Base-by-base conservation (phyloP, 2,888 invertebrate genomes). In the Ramazzottius varieornatus region DNA sequence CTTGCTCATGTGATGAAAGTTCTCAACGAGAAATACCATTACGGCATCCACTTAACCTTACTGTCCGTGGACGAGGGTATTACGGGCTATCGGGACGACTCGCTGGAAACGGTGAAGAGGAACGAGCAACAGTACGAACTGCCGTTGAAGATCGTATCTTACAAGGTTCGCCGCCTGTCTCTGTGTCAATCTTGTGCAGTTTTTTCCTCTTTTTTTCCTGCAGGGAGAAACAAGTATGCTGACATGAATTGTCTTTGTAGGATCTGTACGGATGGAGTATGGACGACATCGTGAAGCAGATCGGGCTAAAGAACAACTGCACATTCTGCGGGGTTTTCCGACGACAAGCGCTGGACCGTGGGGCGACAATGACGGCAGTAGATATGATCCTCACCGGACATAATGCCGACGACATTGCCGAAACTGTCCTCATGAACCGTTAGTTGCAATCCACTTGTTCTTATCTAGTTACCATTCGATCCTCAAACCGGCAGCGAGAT, bases 181-280 rank as follows among this genome's bases (percentile, higher is more conserved):
- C 4, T n/a, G n/a, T n/a, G n/a, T n/a, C n/a, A n/a, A n/a, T n/a
- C n/a, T n/a, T n/a, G n/a, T n/a, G n/a, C n/a, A n/a, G n/a, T n/a
- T n/a, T n/a, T n/a, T n/a, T n/a, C n/a, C n/a, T n/a, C n/a, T n/a
- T n/a, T n/a, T n/a, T n/a, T n/a, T n/a, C n/a, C n/a, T n/a, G n/a
- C n/a, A n/a, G n/a, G n/a, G n/a, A n/a, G n/a, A n/a, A n/a, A n/a
- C n/a, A n/a, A n/a, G n/a, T n/a, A n/a, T n/a, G n/a, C n/a, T n/a
- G n/a, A n/a, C n/a, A n/a, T n/a, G 8, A 40, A 8, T 63, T 63
- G 46, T 16, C 66, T 66, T 69, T 68, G 40, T 65, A 79, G 78
- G 92, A 96, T 71, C 79, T 98, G 1, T 98, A 96, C 79, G 94
- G 94, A 0, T 99, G 98, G 98, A 94, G 96, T 1, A 94, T 94